phyloP scores from a whole-genome alignment of 2,888 invertebrate genomes.

The Xanthia icteritia region DNA sequence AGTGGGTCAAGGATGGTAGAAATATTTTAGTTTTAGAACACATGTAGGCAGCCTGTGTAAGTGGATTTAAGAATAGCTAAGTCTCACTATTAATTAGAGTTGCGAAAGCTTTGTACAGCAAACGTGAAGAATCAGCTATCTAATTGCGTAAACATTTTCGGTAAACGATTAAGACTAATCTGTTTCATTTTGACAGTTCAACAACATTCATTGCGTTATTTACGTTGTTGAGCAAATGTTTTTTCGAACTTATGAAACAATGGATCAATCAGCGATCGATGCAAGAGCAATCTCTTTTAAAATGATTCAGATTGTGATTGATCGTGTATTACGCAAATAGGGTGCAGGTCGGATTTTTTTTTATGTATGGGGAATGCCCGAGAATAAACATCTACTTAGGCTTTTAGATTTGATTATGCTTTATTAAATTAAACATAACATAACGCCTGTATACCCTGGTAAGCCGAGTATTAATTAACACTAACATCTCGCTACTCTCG shows the following conservation, averaged over 20 bases:
- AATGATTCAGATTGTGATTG: too few species aligned
- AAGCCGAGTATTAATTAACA: neutral
- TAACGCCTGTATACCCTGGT: neutral
- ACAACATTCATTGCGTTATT: too few species aligned
- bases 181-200: too few species aligned
- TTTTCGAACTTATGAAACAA: too few species aligned
- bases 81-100: conserved; percentile 18
- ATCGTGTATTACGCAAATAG: too few species aligned
- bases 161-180: too few species aligned
- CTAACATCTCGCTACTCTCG: neutral
- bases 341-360: neutral
- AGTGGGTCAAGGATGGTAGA: conserved; percentile 51
- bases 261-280: too few species aligned
- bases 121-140: too few species aligned
- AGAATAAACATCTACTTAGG: neutral
- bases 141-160: too few species aligned
- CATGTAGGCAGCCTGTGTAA: conserved; percentile 28
- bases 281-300: too few species aligned
- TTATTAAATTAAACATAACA: neutral
- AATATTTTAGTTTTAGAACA: conserved; percentile 46
- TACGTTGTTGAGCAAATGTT: too few species aligned
- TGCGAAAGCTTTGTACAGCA: conserved; percentile 7
- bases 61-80: conserved; percentile 50
- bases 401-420: neutral
- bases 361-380: neutral